Base-by-base conservation (phyloP, 2,888 invertebrate genomes). In the Ferdinandea cuprea region DNA sequence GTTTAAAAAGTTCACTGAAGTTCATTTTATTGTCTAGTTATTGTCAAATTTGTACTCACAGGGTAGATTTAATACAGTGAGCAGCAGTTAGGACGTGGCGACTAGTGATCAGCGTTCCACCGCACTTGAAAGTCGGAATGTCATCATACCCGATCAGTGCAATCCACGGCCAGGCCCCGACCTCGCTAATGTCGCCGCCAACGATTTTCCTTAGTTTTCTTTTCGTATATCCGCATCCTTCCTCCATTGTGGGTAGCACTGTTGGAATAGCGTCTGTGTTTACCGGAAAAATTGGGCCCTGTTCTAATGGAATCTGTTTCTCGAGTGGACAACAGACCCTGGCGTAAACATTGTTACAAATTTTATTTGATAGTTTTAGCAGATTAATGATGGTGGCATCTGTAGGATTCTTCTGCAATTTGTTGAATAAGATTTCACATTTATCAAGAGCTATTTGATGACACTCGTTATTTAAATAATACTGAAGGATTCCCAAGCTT, bases 81-180 rank as follows among this genome's bases (percentile, higher is more conserved):
- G 91, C 90, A 0, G 91, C 90, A 0, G 97, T 97, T 5, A 97
- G 88, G 0, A 97, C 92, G 88, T 96, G 96, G 0, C 79, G 84
- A 9, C 88, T 89, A 1, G 91, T 90, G 15, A 91, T 86, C 74
- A 91, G 77, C 0, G 89, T 86, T 2, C 96, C 97, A 0, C 91
- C 91, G 63, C 91, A 91, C 81, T 89, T 91, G n/a, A 90, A 91
- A 0, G 88, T 91, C 32, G 90, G 90, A 86, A 91, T 90, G 71
- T 89, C 90, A 81, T 91, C 92, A 88, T 95, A 96, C 0, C 96
- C 96, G 32, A 96, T 90, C 1, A 94, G 92, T 0, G 94, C 94
- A 86, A 96, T 93, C 96, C 96, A 97, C 0, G 96, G 96, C 93
- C 95, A 96, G 59, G 94, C 93, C 17, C 95, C 95, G 78, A 93